Evolutionary conservation across 2,797 vertebrate species (phyloP).

Genomic region (Leptatherina wallacei): DNA sequence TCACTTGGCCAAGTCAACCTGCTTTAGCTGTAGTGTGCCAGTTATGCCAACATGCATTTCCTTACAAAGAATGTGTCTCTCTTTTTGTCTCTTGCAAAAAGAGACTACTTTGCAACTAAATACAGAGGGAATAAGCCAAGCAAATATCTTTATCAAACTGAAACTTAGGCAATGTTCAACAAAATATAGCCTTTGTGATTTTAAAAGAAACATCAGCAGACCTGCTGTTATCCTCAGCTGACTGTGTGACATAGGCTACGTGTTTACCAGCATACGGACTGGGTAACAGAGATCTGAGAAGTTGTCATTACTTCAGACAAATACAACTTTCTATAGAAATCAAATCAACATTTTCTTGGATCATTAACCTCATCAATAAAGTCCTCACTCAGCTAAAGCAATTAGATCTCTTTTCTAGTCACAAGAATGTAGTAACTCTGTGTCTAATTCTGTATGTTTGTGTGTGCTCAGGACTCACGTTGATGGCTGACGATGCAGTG

Average conservation of each 20-base stretch:
- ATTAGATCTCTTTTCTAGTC: neutral
- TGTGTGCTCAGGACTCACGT: conserved; percentile 84
- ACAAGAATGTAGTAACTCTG: neutral
- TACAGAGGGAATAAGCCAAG: neutral
- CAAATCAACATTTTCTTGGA: neutral
- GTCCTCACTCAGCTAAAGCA: neutral
- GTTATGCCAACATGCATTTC: neutral
- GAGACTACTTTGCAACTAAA: neutral
- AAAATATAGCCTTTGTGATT: neutral
- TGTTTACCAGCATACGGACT: neutral
- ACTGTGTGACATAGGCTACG: neutral
- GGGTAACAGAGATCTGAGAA: neutral
- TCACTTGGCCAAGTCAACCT: neutral
- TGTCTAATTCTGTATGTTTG: neutral
- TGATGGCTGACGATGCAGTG: conserved; percentile 96
- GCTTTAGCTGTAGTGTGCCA: neutral
- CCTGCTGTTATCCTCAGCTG: neutral
- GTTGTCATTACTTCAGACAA: neutral
- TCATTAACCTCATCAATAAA: neutral
- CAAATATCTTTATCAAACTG: neutral
- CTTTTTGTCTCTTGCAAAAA: neutral
- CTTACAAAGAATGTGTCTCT: neutral
- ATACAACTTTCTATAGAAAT: neutral
- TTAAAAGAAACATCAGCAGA: neutral
- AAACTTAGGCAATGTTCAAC: neutral